These are phyloP conservation scores for Agrochola macilenta DNA, from an alignment of 2,888 invertebrate genomes.

Conservation along the genomic window DNA sequence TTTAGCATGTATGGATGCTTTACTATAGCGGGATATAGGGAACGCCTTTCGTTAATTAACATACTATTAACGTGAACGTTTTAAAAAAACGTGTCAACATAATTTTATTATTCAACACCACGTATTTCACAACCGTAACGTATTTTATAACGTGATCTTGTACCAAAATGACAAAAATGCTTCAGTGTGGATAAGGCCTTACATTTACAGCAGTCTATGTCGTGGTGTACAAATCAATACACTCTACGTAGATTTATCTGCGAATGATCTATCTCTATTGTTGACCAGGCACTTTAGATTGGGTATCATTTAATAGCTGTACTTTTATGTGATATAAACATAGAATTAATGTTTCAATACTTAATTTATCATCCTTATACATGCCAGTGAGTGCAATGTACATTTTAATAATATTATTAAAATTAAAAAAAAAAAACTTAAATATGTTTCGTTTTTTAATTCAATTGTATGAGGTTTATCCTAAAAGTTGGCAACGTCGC, in stretches of 20 bases:
- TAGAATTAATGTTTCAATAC: background rate
- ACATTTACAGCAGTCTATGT: conserved; percentile 1
- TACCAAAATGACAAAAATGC: background rate
- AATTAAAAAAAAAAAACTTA: no score
- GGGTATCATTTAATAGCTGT: background rate
- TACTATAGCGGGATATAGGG: no score
- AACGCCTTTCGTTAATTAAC: no score
- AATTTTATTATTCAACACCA: no score
- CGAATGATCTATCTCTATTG: background rate
- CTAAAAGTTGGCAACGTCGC: no score
- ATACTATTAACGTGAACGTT: no score
- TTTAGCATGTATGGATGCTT: no score
- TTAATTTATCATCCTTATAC: background rate
- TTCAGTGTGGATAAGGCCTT: background rate
- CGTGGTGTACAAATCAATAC: conserved; percentile 6
- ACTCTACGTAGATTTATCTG: conserved; percentile 1
- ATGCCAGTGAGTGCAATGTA: no score
- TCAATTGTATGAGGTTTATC: no score
- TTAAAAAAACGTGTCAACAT: no score
- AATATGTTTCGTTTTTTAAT: no score
- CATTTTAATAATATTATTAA: background rate
- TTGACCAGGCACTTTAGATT: conserved; percentile 9
- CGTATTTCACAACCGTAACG: background rate
- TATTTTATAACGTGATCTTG: background rate
- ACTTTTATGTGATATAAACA: background rate